Evolutionary conservation across 2,888 invertebrate genomes (phyloP).

Genomic region (Thecocarcelia acutangulata): DNA sequence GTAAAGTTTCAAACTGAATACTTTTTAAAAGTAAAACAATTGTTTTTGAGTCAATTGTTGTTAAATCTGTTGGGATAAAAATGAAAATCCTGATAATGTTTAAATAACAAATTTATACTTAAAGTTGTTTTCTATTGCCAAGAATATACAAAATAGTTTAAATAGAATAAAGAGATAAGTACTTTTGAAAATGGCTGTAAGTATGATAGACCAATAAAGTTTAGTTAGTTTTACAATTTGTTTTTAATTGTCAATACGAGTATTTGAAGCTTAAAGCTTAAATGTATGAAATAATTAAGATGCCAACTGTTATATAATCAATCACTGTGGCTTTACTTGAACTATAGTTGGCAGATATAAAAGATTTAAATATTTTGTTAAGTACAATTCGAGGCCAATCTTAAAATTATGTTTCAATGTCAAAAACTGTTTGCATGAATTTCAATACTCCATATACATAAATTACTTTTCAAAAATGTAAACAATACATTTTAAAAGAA

Average conservation of each 20-base stretch:
- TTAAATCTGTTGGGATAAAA: constrained; percentile 38
- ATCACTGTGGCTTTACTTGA: too few relatives aligned
- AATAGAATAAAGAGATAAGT: not conserved
- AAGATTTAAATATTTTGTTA: too few relatives aligned
- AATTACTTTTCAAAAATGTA: too few relatives aligned
- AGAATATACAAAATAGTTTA: not conserved
- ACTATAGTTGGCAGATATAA: too few relatives aligned
- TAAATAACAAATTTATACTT: constrained; percentile 33
- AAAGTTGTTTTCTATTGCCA: constrained; percentile 10
- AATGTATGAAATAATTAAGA: too few relatives aligned
- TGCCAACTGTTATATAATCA: too few relatives aligned
- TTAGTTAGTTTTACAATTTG: not conserved
- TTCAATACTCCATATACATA: too few relatives aligned
- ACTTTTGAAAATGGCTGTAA: not conserved
- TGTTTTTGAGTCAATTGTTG: constrained; percentile 5
- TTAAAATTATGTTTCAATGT: too few relatives aligned
- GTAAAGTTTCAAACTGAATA: constrained; percentile 36
- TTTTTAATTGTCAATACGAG: not conserved
- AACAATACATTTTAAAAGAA: too few relatives aligned
- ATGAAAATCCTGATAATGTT: constrained; percentile 33
- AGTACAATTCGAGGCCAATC: too few relatives aligned
- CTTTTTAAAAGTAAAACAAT: constrained; percentile 31
- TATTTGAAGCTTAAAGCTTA: not conserved
- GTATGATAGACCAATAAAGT: not conserved
- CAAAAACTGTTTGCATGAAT: too few relatives aligned